phyloP scores from a whole-genome alignment of 2,888 invertebrate genomes.

The Heteromurus nitidus region DNA sequence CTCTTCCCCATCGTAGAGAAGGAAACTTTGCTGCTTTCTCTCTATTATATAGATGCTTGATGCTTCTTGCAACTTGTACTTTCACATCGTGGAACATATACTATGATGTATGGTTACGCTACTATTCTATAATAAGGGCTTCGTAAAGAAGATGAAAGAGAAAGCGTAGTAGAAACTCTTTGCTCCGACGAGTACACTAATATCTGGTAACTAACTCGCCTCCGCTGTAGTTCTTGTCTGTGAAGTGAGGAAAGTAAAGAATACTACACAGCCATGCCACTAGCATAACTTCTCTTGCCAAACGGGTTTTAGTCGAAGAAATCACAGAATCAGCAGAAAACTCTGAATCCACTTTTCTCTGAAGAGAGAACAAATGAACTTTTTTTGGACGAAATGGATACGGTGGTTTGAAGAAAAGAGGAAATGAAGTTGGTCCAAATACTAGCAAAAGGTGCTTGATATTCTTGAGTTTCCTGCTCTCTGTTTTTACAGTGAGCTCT shows the following conservation, averaged over 20 bases:
- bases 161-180: slow-evolving; percentile 11
- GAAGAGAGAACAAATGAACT: not conserved
- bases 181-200: not conserved
- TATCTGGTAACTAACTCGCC: not conserved
- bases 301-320: slow-evolving; percentile 27
- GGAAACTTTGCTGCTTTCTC: not conserved
- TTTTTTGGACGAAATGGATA: slow-evolving; percentile 24
- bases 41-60: not conserved
- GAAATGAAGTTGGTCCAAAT: too few species aligned
- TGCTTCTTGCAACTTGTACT: not conserved
- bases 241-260: not conserved
- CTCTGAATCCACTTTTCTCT: slow-evolving; percentile 23
- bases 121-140: too few species aligned
- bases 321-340: slow-evolving; percentile 37
- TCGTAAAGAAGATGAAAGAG: slow-evolving; percentile 14
- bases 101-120: not conserved
- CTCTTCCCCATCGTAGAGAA: too few species aligned
- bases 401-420: slow-evolving; percentile 24
- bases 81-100: not conserved
- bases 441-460: too few species aligned
- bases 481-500: too few species aligned
- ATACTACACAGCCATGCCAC: slow-evolving; percentile 31
- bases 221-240: not conserved
- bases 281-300: too few species aligned
- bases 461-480: too few species aligned